Base-by-base conservation (phyloP, 2,113 vertebrate species). In the Gallinago media region DNA sequence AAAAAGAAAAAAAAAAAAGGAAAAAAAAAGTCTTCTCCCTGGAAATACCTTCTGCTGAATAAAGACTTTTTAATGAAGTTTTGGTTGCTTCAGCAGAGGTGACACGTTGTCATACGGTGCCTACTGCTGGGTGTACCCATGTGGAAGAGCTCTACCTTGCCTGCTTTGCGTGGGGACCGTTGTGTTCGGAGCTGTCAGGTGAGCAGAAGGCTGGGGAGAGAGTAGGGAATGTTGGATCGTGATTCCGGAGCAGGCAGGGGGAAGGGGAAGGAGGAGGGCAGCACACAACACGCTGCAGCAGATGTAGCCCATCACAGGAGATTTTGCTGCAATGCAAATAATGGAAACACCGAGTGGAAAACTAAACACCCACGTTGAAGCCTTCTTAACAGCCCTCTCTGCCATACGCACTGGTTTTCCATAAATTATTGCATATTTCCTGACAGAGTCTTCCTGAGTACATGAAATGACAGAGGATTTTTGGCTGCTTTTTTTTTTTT, bases 281-380 rank as follows among this genome's bases (percentile, higher is more conserved):
- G 49, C 65, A 25, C 54, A 49, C 50, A 85, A 55, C 59, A 32
- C 71, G 38, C 58, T 89, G 78, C 55, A 80, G 19, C 96, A 96
- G 96, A 86, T 96, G 96, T 77, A 95, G 62, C 73, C 95, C 88
- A 61, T 97, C 92, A 74, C 66, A 85, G 75, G 94, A 97, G 77
- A 95, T 91, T 91, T 76, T 90, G 96, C 55, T 96, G 82, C 70
- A 86, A 92, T 80, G 88, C 68, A 96, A 94, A 92, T 83, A 49
- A 71, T 73, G 84, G 92, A 85, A 96, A 92, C 72, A 50, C 36
- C 6, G 27, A 73, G 88, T 11, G 21, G 31, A 92, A 92, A 83
- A 73, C 79, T 54, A 71, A 44, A n/a, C n/a, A 56, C 68, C 87
- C 75, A 81, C 10, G 67, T 38, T 63, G 72, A 89, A 87, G 38